These are phyloP conservation scores for Calcarius ornatus DNA, from an alignment of 2,113 vertebrate species.

Conservation along the genomic window DNA sequence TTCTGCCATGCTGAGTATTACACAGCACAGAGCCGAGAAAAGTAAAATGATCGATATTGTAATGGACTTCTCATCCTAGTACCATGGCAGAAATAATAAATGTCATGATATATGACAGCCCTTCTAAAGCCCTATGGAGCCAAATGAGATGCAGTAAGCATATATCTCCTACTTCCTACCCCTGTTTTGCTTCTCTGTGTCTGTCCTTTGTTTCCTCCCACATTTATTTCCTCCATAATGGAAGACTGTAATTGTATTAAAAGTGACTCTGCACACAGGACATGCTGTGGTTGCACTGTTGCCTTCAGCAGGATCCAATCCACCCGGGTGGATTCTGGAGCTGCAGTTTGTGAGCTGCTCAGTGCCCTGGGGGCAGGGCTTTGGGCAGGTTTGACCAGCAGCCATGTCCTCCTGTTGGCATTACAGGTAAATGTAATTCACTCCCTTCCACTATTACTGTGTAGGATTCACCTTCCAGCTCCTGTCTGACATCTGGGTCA, in stretches of 20 bases:
- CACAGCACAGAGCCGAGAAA: neutral
- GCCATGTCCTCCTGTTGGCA: neutral
- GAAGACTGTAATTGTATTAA: constrained; percentile 38
- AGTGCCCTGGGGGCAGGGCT: neutral
- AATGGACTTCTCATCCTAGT: constrained; percentile 31
- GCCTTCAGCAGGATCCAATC: neutral
- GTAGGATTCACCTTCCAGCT: neutral
- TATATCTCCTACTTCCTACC: constrained; percentile 25
- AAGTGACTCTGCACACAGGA: neutral
- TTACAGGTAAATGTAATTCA: neutral
- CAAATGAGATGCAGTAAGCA: neutral
- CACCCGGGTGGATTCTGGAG: neutral
- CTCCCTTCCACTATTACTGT: neutral
- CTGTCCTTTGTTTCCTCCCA: constrained; percentile 45
- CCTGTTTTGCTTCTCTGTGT: constrained; percentile 6
- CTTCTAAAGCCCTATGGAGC: constrained; percentile 21
- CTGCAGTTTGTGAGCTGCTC: neutral
- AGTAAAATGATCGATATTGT: constrained; percentile 33
- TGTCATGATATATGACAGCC: constrained; percentile 33
- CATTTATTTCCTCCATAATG: constrained; percentile 53
- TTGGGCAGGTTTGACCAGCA: neutral
- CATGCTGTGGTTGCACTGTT: neutral
- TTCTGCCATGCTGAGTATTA: neutral
- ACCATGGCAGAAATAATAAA: constrained; percentile 39
- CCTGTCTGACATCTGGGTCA: neutral